Percentiles rank a stretch among this genome's conserved stretches.
phyloP scores from a whole-genome alignment of 2,113 vertebrate species.

The Strix uralensis region DNA sequence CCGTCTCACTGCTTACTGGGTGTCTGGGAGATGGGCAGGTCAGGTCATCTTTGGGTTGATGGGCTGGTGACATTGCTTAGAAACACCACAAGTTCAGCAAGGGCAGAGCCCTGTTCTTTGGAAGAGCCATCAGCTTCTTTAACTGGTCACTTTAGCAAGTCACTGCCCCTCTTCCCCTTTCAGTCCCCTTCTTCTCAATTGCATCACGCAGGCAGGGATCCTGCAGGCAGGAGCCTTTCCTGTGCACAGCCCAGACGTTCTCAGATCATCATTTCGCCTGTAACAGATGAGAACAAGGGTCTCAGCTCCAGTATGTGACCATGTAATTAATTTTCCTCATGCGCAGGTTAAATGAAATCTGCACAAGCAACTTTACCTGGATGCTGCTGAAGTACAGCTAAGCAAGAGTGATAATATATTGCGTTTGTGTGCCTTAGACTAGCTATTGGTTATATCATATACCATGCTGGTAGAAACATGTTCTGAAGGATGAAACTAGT shows the following conservation, averaged over 20 bases:
- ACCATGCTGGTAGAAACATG: neutral
- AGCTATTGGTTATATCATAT: neutral
- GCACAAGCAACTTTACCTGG: neutral
- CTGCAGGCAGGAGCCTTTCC: neutral
- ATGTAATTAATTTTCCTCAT: neutral
- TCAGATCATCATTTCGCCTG: neutral
- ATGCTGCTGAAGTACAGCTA: neutral
- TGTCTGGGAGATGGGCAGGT: neutral
- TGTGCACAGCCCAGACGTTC: neutral
- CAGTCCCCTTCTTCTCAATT: neutral
- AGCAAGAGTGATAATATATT: neutral
- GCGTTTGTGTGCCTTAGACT: neutral
- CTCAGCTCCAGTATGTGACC: neutral
- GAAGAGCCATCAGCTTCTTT: neutral
- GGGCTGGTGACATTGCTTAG: neutral
- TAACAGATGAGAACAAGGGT: neutral
- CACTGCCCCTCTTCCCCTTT: neutral
- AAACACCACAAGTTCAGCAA: neutral
- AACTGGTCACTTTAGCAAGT: neutral
- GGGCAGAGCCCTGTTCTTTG: neutral
- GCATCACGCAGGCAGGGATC: neutral
- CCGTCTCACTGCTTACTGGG: fast-evolving
- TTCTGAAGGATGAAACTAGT: neutral
- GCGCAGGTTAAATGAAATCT: neutral
- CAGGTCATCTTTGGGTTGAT: neutral